These are phyloP conservation scores for Cyclophora punctaria DNA, from an alignment of 2,888 invertebrate species.

Conservation along the genomic window DNA sequence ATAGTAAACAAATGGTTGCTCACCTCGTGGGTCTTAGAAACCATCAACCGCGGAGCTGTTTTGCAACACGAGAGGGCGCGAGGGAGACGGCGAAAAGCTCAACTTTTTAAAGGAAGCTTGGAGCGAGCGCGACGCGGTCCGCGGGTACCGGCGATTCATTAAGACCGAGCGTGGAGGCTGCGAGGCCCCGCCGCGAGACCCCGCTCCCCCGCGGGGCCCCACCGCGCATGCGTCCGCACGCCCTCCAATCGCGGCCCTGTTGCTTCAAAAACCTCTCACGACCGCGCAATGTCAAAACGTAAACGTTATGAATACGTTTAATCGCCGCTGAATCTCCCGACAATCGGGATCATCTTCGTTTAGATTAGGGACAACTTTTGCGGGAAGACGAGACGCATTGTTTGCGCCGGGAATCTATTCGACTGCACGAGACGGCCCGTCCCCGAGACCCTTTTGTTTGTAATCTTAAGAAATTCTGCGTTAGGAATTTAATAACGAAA, in stretches of 20 bases:
- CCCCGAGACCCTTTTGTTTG: conserved; percentile 10
- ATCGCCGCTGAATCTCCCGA: conserved; percentile 58
- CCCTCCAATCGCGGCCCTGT: conserved; percentile 66
- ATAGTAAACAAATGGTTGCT: conserved; percentile 16
- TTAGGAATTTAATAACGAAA: conserved; percentile 4
- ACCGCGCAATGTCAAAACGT: conserved; percentile 58
- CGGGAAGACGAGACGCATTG: conserved; percentile 36
- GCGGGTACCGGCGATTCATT: conserved; percentile 72
- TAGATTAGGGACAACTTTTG: conserved; percentile 49
- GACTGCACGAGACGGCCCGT: conserved; percentile 31
- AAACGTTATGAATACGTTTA: conserved; percentile 69
- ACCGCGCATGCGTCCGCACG: conserved; percentile 47
- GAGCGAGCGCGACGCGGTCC: conserved; percentile 63
- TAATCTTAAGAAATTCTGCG: conserved; percentile 6
- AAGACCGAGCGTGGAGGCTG: conserved; percentile 67
- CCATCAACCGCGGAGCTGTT: conserved; percentile 43
- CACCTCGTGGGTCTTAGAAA: conserved; percentile 42
- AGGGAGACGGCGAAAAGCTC: conserved; percentile 57
- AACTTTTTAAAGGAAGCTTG: conserved; percentile 60
- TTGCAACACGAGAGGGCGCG: conserved; percentile 54
- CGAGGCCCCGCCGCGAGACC: conserved; percentile 43
- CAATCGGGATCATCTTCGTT: conserved; percentile 57
- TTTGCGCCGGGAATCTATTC: conserved; percentile 27
- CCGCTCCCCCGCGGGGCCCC: conserved; percentile 18
- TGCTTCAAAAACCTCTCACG: conserved; percentile 70